phyloP scores from a whole-genome alignment of 2,888 invertebrate species.

The Tribolium freemani region DNA sequence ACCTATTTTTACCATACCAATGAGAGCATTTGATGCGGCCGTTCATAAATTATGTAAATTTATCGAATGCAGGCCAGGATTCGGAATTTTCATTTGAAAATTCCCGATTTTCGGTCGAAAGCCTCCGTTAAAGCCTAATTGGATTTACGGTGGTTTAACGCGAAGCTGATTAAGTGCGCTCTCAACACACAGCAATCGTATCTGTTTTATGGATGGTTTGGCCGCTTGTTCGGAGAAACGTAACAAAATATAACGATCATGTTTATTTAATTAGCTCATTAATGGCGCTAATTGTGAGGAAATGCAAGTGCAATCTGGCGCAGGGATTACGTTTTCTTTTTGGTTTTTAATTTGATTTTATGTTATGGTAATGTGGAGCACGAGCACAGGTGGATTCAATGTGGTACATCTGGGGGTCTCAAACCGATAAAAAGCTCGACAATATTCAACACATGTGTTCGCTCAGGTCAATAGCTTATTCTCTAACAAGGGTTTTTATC shows the following conservation, averaged over 20 bases:
- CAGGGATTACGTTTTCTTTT: neutral
- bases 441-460: neutral
- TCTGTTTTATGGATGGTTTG: constrained; percentile 10
- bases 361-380: neutral
- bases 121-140: constrained; percentile 10
- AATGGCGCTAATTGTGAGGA: constrained; percentile 14
- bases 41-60: constrained; percentile 41
- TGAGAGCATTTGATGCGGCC: constrained; percentile 50
- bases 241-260: constrained; percentile 16
- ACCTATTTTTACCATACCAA: constrained; percentile 70
- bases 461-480: neutral
- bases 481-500: neutral
- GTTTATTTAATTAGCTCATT: constrained; percentile 27
- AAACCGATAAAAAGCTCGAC: neutral
- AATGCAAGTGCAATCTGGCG: constrained; percentile 1
- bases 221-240: constrained; percentile 26
- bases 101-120: neutral
- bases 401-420: neutral
- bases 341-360: neutral
- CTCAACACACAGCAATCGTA: constrained; percentile 25
- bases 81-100: neutral
- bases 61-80: constrained; percentile 28
- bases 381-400: constrained; percentile 8
- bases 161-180: constrained; percentile 18
- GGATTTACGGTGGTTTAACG: constrained; percentile 35